A percentile compares a stretch with the other conserved stretches of the same genome.
These are phyloP conservation scores for Dolomedes plantarius DNA, from an alignment of 2,888 invertebrate genomes.

Conservation along the genomic window DNA sequence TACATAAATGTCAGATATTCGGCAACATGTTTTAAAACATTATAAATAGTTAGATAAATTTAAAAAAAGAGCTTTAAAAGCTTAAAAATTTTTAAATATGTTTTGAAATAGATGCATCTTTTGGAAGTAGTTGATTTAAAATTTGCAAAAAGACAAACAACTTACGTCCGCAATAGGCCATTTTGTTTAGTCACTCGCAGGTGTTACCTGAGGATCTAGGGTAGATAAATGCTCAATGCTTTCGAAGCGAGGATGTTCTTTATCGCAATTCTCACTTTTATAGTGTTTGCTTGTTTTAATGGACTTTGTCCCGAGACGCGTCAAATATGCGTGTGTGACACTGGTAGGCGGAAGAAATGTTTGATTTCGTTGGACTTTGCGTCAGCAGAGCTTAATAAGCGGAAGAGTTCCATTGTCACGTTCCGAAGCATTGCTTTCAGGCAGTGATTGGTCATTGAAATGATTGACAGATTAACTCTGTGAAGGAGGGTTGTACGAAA, in stretches of 20 bases:
- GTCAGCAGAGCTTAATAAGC: background rate
- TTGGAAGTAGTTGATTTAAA: too few relatives aligned
- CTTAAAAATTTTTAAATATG: too few relatives aligned
- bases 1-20: too few relatives aligned
- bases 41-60: too few relatives aligned
- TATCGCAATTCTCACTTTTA: background rate
- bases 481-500: too few relatives aligned
- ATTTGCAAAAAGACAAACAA: too few relatives aligned
- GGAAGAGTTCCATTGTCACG: background rate
- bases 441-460: background rate
- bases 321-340: background rate
- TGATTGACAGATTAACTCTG: too few relatives aligned
- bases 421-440: background rate
- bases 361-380: background rate
- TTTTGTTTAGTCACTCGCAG: background rate
- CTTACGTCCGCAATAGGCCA: conserved; percentile 2
- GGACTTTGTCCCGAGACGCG: background rate
- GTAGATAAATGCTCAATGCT: conserved; percentile 2
- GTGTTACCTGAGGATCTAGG: background rate
- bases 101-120: too few relatives aligned
- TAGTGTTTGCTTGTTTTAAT: background rate
- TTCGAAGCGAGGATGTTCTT: background rate
- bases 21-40: too few relatives aligned
- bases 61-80: too few relatives aligned
- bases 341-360: background rate